These are phyloP conservation scores for Pipistrellus nathusii DNA, from an alignment of 2,797 vertebrate genomes.

Conservation along the genomic window DNA sequence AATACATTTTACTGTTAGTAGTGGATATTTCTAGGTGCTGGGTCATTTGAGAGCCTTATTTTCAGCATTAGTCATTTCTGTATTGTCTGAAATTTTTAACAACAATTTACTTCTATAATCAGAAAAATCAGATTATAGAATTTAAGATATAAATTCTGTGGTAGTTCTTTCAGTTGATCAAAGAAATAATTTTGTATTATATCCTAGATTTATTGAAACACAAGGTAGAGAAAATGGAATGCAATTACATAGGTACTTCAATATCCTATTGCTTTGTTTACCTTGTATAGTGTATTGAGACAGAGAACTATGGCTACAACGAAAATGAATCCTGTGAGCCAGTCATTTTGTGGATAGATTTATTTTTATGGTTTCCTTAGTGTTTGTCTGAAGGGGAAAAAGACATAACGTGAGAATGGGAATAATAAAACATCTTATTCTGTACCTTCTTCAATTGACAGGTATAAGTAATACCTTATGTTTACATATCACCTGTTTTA, in stretches of 20 bases:
- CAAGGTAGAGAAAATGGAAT: constrained; percentile 28
- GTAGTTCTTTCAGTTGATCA: constrained; percentile 64
- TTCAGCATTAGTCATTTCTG: constrained; percentile 4
- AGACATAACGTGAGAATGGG: constrained; percentile 69
- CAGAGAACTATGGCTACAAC: not conserved
- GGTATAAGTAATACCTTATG: constrained; percentile 71
- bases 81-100: constrained; percentile 24
- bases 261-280: constrained; percentile 56
- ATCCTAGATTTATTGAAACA: constrained; percentile 60
- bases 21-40: not conserved
- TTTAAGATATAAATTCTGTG: not conserved
- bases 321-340: constrained; percentile 71
- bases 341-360: constrained; percentile 73
- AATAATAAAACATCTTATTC: constrained; percentile 76
- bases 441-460: constrained; percentile 56
- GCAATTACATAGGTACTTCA: constrained; percentile 39
- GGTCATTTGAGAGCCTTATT: not conserved
- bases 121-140: constrained; percentile 40
- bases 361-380: constrained; percentile 79
- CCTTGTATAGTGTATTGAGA: not conserved
- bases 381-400: constrained; percentile 75
- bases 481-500: constrained; percentile 75
- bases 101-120: not conserved
- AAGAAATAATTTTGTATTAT: constrained; percentile 56
- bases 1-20: not conserved